Evolutionary conservation across 2,888 invertebrate genomes (phyloP), one percentile per base, ranked within the genome.

Genomic region (Meghimatium bilineatum): DNA sequence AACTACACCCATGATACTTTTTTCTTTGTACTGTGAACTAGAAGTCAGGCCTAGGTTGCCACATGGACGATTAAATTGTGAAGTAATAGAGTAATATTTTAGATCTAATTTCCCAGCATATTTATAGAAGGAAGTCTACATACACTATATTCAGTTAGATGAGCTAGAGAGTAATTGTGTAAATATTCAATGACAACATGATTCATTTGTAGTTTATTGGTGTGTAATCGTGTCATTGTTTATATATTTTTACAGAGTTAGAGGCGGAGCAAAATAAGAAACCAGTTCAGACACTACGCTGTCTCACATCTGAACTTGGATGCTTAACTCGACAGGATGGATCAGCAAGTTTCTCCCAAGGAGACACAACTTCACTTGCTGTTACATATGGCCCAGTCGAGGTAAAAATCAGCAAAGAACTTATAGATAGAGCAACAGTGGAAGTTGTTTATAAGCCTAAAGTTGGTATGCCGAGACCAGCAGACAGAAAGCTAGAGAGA

Each of bases 311-410:
- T 85, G 90, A 90, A 72, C 85, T 91, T 36, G 90, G 90, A 34
- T 86, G 88, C 34, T 85, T 92, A 56, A 89, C 90, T n/a, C 86
- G 91, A 32, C 89, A 91, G 36, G 92, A 92, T 89, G 92, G 92
- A 20, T 91, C 91, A 29, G 90, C 89, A 0, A 89, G 88, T n/a
- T 81, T 91, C 63, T 89, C 86, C 23, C 90, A 90, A 78, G 97
- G 97, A 23, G 95, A 96, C 86, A 97, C 97, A 29, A 95, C 96
- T 76, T 95, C 96, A 0, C 92, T 97, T 67, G 96, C 96, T 1
- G 96, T 96, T 86, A 95, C 97, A 60, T 96, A 97, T 93, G 98
- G 97, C 0, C 97, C 97, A 0, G 94, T 88, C 23, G 97, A 97
- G 93, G 96, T 96, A 1, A 96, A 96, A 93, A 94, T 95, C 87